Evolutionary conservation across 2,888 invertebrate species (phyloP).

Genomic region (Trissoscelio sp.): DNA sequence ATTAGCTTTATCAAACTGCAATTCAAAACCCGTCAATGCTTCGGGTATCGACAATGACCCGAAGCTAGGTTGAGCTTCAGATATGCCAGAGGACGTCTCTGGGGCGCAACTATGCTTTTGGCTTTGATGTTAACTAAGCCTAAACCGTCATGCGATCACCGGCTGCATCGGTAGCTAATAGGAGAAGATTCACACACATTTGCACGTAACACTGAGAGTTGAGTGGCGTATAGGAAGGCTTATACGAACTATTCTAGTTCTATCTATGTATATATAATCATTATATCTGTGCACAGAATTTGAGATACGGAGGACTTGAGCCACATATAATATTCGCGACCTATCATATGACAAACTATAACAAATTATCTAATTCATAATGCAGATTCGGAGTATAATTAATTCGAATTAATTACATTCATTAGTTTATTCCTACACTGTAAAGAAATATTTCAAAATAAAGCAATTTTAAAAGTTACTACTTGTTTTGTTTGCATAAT

Average conservation of each 20-base stretch:
- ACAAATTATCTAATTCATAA: neutral
- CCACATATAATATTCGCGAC: conserved; percentile 27
- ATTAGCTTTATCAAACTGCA: conserved; percentile 69
- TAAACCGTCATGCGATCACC: conserved; percentile 77
- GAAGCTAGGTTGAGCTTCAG: conserved; percentile 61
- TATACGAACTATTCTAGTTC: conserved; percentile 51
- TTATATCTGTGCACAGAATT: conserved; percentile 51
- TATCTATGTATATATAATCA: conserved; percentile 47
- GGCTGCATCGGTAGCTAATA: conserved; percentile 76
- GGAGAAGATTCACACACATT: conserved; percentile 71
- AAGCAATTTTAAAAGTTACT: no score
- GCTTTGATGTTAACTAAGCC: conserved; percentile 81
- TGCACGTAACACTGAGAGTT: conserved; percentile 50
- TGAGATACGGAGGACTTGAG: conserved; percentile 19
- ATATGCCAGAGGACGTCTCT: conserved; percentile 78
- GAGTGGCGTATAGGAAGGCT: conserved; percentile 38
- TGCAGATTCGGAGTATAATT: no score
- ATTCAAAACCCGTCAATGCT: conserved; percentile 69
- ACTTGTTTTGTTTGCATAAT: no score
- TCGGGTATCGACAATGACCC: conserved; percentile 66
- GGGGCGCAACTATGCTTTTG: conserved; percentile 82
- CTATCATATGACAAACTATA: conserved; percentile 18
- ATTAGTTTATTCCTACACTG: no score
- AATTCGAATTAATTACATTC: no score
- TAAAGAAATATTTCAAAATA: no score